phyloP scores from a whole-genome alignment of 2,888 invertebrate species.

The Galerucella calmariensis region DNA sequence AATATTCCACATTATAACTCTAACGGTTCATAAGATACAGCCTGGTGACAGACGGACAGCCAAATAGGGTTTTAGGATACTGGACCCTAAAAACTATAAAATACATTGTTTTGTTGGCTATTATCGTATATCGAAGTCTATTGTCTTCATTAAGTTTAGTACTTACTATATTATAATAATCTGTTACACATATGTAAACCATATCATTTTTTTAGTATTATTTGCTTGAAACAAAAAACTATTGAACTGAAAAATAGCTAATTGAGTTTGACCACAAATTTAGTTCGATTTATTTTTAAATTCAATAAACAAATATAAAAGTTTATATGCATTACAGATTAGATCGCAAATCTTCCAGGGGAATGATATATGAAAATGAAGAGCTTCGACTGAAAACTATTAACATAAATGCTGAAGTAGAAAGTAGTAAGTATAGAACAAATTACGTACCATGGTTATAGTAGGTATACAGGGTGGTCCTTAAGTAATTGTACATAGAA shows the following conservation, averaged over 20 bases:
- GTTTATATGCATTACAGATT: conserved; percentile 68
- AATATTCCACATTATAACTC: no score
- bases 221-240: conserved; percentile 6
- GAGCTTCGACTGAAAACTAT: conserved; percentile 88
- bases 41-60: no score
- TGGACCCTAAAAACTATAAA: no score
- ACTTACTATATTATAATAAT: background rate
- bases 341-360: conserved; percentile 90
- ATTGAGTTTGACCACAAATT: background rate
- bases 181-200: background rate
- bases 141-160: background rate
- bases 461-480: no score
- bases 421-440: conserved; percentile 74
- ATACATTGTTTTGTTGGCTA: no score
- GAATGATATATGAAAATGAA: conserved; percentile 95
- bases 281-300: background rate
- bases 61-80: no score
- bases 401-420: conserved; percentile 92
- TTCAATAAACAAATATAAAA: conserved; percentile 2
- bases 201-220: background rate
- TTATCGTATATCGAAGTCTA: background rate
- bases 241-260: conserved; percentile 7
- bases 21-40: no score
- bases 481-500: no score
- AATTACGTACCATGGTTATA: background rate